Base-by-base conservation (phyloP, 2,797 vertebrate genomes). In the Alauda arvensis region DNA sequence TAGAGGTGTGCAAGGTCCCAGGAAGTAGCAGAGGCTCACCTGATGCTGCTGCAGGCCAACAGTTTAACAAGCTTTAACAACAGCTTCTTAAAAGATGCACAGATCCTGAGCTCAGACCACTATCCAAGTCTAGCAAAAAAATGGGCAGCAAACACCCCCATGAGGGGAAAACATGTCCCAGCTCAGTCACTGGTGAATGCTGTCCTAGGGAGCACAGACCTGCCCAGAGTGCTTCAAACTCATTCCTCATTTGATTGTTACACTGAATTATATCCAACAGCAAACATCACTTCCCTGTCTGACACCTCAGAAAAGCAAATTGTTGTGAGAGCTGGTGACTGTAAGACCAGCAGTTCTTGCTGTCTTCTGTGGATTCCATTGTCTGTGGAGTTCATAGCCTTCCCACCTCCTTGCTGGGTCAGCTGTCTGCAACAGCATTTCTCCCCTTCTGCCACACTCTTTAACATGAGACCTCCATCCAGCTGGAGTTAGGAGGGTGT, bases 211-310 rank as follows among this genome's bases (percentile, higher is more conserved):
- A 57, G 26, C 17, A 26, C 34, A 71, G 59, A 61, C 13, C 5
- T 81, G 42, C n/a, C 26, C 8, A 1, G 23, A 33, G 16, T 5
- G 8, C 63, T 61, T 71, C 51, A 53, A 71, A 39, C 19, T 76
- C 23, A 5, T 63, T 70, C 42, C 25, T 60, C 26, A 20, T 34
- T 56, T 29, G 37, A 40, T 46, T 45, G 16, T n/a, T 67, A 25
- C 16, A 12, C 48, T 49, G 43, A 51, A n/a, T 62, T 61, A 19
- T 12, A 39, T 8, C 14, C 18, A 46, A 37, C 13, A 78, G 12
- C 3, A 3, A 84, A 24, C 14, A 46, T 18, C 20, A 14, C 8
- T 68, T 14, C 19, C 10, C 5, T 0, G 0, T 19, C 55, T 28
- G 15, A 65, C 12, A 20, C 29, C n/a, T 49, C 42, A 39, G 24